phyloP scores from a whole-genome alignment of 1,140 invertebrate genomes.

The Psilanteris sp. region DNA sequence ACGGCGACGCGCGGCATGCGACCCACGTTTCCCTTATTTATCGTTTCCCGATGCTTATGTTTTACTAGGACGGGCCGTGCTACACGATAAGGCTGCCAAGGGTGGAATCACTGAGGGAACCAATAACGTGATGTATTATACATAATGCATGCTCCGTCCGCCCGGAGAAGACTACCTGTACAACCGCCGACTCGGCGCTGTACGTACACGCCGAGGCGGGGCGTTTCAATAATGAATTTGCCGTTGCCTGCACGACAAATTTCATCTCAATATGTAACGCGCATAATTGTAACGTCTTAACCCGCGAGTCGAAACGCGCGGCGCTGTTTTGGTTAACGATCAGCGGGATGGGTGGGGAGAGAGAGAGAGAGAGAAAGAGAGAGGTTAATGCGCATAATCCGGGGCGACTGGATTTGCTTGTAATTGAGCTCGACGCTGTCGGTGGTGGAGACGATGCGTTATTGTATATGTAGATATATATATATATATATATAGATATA shows the following conservation, averaged over 20 bases:
- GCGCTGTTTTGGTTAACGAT: too few relatives aligned
- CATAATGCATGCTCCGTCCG: conserved; percentile 78
- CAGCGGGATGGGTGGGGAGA: too few relatives aligned
- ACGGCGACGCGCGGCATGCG: conserved; percentile 70
- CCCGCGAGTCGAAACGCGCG: neutral
- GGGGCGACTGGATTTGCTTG: too few relatives aligned
- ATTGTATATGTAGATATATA: too few relatives aligned
- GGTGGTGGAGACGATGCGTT: too few relatives aligned
- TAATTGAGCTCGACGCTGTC: too few relatives aligned
- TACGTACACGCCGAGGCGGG: conserved; percentile 40
- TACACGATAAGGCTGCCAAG: conserved; percentile 78
- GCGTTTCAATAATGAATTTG: conserved; percentile 70
- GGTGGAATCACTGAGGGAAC: conserved; percentile 79
- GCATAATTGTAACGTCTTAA: conserved; percentile 24
- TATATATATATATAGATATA: too few relatives aligned
- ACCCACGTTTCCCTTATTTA: conserved; percentile 80
- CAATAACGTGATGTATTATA: conserved; percentile 81
- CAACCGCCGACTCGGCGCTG: conserved; percentile 33
- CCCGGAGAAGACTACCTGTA: conserved; percentile 66
- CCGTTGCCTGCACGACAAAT: conserved; percentile 66
- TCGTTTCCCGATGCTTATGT: conserved; percentile 80
- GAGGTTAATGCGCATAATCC: too few relatives aligned
- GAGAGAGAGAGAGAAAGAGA: too few relatives aligned
- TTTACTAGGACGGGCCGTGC: conserved; percentile 76
- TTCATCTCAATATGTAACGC: conserved; percentile 58